Conservation (phyloP, 2,888 invertebrate genomes). For the Lasius fuliginosus region DNA sequence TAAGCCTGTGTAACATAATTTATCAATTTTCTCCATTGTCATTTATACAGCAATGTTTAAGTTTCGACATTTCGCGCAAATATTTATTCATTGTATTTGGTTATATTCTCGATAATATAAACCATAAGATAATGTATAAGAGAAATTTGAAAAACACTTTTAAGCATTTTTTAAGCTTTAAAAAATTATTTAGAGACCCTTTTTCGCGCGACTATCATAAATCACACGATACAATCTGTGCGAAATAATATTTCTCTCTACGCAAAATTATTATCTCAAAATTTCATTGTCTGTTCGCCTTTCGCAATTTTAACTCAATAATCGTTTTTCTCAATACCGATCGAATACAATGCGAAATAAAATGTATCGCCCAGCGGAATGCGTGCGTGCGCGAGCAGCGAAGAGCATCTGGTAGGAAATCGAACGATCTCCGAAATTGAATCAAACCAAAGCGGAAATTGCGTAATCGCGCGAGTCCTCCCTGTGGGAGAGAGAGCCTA, state of each 20-base stretch:
- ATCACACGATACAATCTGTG: background rate
- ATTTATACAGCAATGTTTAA: background rate
- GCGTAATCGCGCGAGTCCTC: constrained; percentile 77
- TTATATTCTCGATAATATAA: background rate
- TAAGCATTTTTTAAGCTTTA: background rate
- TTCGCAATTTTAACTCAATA: constrained; percentile 24
- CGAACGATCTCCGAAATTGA: constrained; percentile 79
- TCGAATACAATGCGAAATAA: constrained; percentile 24
- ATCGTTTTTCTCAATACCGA: constrained; percentile 10
- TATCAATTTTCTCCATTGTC: background rate
- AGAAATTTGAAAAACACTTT: background rate
- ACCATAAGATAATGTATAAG: background rate
- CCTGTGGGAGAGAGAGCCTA: constrained; percentile 40
- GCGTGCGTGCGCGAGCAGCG: background rate
- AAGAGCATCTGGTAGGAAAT: constrained; percentile 69
- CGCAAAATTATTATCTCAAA: background rate
- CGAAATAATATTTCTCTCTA: background rate
- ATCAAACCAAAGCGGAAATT: constrained; percentile 82
- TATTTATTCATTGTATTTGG: background rate
- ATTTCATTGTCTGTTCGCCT: background rate
- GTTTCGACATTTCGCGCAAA: background rate
- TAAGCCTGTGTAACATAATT: background rate
- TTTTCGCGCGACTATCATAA: background rate
- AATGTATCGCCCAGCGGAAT: background rate
- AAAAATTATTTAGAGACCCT: background rate